Conservation (phyloP, 2,888 invertebrate species). For the Aromia moschata region DNA sequence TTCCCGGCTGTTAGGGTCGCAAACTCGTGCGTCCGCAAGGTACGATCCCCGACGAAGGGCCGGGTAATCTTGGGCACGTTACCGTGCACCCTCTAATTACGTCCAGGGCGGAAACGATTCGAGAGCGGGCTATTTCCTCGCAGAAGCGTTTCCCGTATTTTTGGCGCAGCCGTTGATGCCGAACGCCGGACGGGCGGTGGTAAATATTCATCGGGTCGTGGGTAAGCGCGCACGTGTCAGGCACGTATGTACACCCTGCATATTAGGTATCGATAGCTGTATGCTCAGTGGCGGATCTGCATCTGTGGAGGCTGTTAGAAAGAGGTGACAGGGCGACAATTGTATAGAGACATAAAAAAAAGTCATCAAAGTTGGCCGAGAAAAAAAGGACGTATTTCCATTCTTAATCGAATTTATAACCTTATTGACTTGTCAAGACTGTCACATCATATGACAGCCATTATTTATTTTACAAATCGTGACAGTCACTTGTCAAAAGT, state of each 20-base stretch:
- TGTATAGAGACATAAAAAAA: too few relatives aligned
- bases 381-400: too few relatives aligned
- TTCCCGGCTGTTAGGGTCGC: neutral
- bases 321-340: too few relatives aligned
- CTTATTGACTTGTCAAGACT: too few relatives aligned
- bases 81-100: conserved; percentile 33
- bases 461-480: too few relatives aligned
- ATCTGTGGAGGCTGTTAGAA: too few relatives aligned
- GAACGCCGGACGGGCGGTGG: conserved; percentile 31
- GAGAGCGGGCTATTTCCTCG: conserved; percentile 41
- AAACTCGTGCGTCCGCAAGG: neutral
- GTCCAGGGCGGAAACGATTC: conserved; percentile 42
- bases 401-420: too few relatives aligned
- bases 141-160: conserved; percentile 39
- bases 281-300: conserved; percentile 29
- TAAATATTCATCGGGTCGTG: conserved; percentile 49
- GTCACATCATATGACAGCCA: too few relatives aligned
- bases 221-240: conserved; percentile 47
- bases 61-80: conserved; percentile 18
- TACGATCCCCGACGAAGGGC: conserved; percentile 7
- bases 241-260: conserved; percentile 36
- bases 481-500: too few relatives aligned
- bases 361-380: too few relatives aligned
- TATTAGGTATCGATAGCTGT: conserved; percentile 41
- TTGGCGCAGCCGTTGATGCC: conserved; percentile 23